Base-by-base conservation (phyloP, 2,797 vertebrate species). In the Hapalemur alaotrensis region DNA sequence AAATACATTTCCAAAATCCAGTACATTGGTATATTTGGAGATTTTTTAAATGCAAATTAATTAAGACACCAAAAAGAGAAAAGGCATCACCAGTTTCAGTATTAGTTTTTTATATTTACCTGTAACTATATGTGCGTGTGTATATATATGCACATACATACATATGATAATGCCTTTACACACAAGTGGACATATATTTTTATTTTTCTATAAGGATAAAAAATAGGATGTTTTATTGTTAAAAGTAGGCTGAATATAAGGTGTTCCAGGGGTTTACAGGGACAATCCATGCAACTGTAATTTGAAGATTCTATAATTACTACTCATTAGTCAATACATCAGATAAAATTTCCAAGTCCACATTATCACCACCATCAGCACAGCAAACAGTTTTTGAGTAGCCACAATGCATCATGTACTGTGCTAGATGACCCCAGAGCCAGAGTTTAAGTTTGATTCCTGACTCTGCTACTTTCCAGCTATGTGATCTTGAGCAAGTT, bases 31-130 rank as follows among this genome's bases (percentile, higher is more conserved):
- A 92, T 32, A 97, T 96, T 96, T 81, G 30, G 78, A 88, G 17
- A 1, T 3, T 0, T 75, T 98, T 75, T 93, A 91, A 97, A 80
- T 78, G 72, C 67, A 88, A 95, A 98, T 84, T 20, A 73, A 92
- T 91, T 97, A 69, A 97, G 86, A 79, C 96, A 81, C 92, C 75
- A 97, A 93, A 97, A 96, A 61, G 59, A 87, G 73, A 81, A 97
- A 96, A 96, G 85, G 84, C 79, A 63, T 84, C 63, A 79, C 89
- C 69, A 97, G 38, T 59, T 81, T 61, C 52, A 84, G 46, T 65
- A 35, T 95, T 97, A 97, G 54, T 63, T 94, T 97, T 97, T 92
- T 97, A 78, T 57, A 22, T 80, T 30, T 75, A 50, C 61, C 72
- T 87, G 14, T 11, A 72, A 54, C 30, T 38, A 81, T 75, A 57